Base-by-base conservation (phyloP, 2,888 invertebrate genomes). In the Archaeoteleia sp. region DNA sequence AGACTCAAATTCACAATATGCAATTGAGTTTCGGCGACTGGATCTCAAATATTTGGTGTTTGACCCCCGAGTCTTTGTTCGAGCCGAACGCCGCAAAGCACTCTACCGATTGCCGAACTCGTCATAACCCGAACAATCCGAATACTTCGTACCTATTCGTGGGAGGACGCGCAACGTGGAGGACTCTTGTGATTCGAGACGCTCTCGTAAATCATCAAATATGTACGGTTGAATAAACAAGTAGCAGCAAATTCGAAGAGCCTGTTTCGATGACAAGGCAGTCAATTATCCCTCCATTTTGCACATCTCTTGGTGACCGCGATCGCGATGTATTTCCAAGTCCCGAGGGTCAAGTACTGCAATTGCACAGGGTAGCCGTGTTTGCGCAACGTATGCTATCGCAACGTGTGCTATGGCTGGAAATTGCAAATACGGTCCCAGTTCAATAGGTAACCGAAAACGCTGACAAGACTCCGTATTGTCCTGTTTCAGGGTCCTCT, bases 401-500 rank as follows among this genome's bases (percentile, higher is more conserved):
- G 54, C 54, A 43, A n/a, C n/a, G n/a, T n/a, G n/a, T n/a, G n/a
- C n/a, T n/a, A n/a, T n/a, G 37, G 62, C 54, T 57, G 54, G 43
- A 49, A 70, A 66, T 67, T 54, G 49, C 58, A 51, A 67, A 63
- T 67, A 46, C 58, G 55, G 49, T 30, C 46, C 49, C 58, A 51
- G 55, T 55, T 67, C 54, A 67, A 63, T 61, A 61, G 61, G 49
- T 49, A 46, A 66, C 43, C 61, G 61, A 67, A 67, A 67, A 67
- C 27, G 67, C 61, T 70, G 70, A 70, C 67, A 67, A 67, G 70
- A 67, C 60, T 70, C 65, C 20, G 58, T 73, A 57, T 77, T 77
- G 72, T 80, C 74, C 86, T 86, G 86, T 92, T 92, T 75, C 92
- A 96, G 96, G 96, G 95, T 86, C 95, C 96, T 87, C 90, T 97